Evolutionary conservation across 2,888 invertebrate genomes (phyloP), one percentile per base, ranked within the genome.

Genomic region (Anticlea derivata): DNA sequence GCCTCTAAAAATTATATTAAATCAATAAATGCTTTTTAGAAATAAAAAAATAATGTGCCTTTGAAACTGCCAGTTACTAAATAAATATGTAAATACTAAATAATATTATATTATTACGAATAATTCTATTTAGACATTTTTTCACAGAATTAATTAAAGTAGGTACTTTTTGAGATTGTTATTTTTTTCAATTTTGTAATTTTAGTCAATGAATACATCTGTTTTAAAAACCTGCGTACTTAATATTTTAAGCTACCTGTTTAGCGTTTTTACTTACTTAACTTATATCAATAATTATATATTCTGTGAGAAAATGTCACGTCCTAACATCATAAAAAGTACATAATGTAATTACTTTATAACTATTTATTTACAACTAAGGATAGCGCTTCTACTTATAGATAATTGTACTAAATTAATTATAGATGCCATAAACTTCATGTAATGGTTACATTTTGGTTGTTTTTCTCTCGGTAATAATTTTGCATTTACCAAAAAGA

Each of bases 401-500:
- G 78, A 75, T 74, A 75, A 57, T 58, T 54, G 52, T 73, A 74
- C 75, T 71, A 77, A 68, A 80, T 75, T 65, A 63, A 66, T 66
- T 68, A 70, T 71, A 71, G 77, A 79, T 80, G 86, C 84, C 81
- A 84, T 85, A 80, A 64, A 49, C 65, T 69, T 63, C 62, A 65
- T 77, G 70, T 71, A 73, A 75, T 72, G 74, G 68, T 70, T 70
- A 73, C 69, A 73, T 74, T 79, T 84, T 75, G 85, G 80, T 86
- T 84, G 83, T 83, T 82, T 72, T 73, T 60, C 37, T 81, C 67
- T 84, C 79, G 82, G 82, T 86, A 85, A 83, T 67, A 64, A 63
- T 69, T 70, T 79, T 81, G 88, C 89, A 89, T 89, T 88, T 89
- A 89, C 88, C 89, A 89, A 88, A 88, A 88, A 82, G 73, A 83